phyloP scores from a whole-genome alignment of 2,888 invertebrate species.

The Drosophila colorata region DNA sequence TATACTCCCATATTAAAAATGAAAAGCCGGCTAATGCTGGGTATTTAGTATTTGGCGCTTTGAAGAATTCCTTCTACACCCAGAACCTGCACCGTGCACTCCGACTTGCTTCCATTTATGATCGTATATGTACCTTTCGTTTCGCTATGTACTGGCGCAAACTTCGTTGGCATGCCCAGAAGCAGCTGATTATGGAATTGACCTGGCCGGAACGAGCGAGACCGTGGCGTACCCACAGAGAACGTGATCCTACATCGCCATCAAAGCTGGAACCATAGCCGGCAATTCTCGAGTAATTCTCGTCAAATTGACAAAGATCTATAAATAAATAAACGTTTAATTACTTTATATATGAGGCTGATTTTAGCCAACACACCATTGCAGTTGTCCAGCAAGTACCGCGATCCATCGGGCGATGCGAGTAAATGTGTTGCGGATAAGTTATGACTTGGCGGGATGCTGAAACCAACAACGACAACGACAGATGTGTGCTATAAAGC shows the following conservation, averaged over 20 bases:
- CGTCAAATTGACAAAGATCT: constrained; percentile 84
- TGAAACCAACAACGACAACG: constrained; percentile 2
- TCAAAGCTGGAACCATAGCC: constrained; percentile 83
- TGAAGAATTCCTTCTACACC: too few relatives aligned
- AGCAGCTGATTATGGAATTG: constrained; percentile 89
- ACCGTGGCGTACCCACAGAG: constrained; percentile 81
- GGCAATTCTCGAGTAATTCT: constrained; percentile 83
- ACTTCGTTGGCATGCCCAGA: constrained; percentile 90
- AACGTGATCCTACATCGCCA: constrained; percentile 74
- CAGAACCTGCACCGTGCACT: too few relatives aligned
- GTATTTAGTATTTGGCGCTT: too few relatives aligned
- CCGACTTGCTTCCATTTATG: too few relatives aligned
- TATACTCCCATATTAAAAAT: too few relatives aligned
- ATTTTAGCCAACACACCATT: constrained; percentile 86
- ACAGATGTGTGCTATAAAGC: too few relatives aligned
- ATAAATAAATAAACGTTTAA: neutral
- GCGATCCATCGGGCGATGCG: constrained; percentile 92
- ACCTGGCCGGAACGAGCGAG: constrained; percentile 67
- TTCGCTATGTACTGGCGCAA: constrained; percentile 93
- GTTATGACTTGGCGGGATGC: constrained; percentile 92
- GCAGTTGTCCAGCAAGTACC: constrained; percentile 90
- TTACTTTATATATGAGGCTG: neutral
- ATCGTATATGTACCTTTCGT: constrained; percentile 87
- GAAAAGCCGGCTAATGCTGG: too few relatives aligned
- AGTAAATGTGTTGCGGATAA: constrained; percentile 93